Evolutionary conservation across 1,140 invertebrate species (phyloP).

Genomic region (Nasonia longicornis): DNA sequence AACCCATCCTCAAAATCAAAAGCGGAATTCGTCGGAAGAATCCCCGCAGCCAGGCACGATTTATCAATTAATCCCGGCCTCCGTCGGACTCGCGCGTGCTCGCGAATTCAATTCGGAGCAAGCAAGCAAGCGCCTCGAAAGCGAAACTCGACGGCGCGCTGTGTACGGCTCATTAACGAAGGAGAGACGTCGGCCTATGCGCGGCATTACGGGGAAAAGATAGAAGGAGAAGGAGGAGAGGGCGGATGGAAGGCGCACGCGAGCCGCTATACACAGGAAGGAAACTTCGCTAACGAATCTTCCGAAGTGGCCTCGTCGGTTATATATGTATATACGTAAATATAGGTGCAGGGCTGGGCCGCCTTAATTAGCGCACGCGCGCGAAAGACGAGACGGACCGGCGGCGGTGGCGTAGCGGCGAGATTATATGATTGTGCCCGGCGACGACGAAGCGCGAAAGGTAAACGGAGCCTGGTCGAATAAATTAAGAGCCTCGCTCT

Average conservation of each 20-base stretch:
- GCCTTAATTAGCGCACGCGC: constrained; percentile 32
- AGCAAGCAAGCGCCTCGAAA: neutral
- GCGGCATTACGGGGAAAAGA: neutral
- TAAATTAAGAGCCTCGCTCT: neutral
- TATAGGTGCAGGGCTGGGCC: neutral
- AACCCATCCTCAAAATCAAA: too few relatives aligned
- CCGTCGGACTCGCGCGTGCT: neutral
- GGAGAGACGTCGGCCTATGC: neutral
- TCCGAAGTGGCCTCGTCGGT: constrained; percentile 31
- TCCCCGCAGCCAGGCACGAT: neutral
- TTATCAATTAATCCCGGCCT: constrained; percentile 18
- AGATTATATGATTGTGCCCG: neutral
- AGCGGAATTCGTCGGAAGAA: neutral
- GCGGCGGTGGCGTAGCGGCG: neutral
- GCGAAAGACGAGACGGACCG: neutral
- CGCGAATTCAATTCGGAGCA: constrained; percentile 13
- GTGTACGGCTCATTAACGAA: constrained; percentile 25
- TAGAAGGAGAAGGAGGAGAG: neutral
- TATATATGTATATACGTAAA: too few relatives aligned
- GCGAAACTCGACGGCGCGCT: neutral
- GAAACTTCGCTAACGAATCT: constrained; percentile 43
- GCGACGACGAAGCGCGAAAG: neutral
- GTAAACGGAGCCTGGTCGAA: constrained; percentile 9
- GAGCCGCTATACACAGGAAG: constrained; percentile 12
- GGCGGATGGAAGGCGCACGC: neutral